Evolutionary conservation across 2,888 invertebrate genomes (phyloP).

Genomic region (Eilema depressum): DNA sequence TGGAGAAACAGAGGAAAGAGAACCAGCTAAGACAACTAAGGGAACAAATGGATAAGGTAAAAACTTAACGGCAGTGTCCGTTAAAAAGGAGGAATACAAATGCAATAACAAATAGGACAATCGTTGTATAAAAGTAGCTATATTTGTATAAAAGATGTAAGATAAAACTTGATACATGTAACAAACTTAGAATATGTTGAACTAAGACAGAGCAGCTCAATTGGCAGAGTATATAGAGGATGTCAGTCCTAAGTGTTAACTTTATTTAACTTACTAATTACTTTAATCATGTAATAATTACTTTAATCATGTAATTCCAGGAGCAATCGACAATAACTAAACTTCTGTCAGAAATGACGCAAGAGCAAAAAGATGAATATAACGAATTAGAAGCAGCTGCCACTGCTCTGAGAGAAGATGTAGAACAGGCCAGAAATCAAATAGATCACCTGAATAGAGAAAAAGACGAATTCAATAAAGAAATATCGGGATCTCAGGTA

Average conservation of each 20-base stretch:
- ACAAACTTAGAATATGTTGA: too few species aligned
- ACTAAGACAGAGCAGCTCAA: too few species aligned
- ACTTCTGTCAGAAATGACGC: constrained; percentile 88
- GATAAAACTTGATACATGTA: too few species aligned
- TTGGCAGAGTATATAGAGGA: too few species aligned
- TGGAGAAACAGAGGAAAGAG: constrained; percentile 90
- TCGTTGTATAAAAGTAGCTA: too few species aligned
- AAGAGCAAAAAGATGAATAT: constrained; percentile 87
- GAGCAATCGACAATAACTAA: constrained; percentile 89
- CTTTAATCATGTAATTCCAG: constrained; percentile 58
- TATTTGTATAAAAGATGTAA: too few species aligned
- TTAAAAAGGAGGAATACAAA: neutral
- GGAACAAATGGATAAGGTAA: constrained; percentile 89
- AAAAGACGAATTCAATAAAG: constrained; percentile 90
- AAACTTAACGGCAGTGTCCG: too few species aligned
- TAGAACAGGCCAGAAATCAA: constrained; percentile 87
- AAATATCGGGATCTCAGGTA: constrained; percentile 88
- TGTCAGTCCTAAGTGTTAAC: too few species aligned
- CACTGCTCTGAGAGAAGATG: constrained; percentile 82
- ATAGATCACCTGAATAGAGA: constrained; percentile 89
- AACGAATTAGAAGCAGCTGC: constrained; percentile 80
- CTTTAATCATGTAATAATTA: too few species aligned
- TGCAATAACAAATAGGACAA: neutral
- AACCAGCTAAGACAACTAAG: constrained; percentile 88
- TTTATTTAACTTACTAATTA: neutral